Base-by-base conservation (phyloP, 2,888 invertebrate species). In the Argyresthia albistria region DNA sequence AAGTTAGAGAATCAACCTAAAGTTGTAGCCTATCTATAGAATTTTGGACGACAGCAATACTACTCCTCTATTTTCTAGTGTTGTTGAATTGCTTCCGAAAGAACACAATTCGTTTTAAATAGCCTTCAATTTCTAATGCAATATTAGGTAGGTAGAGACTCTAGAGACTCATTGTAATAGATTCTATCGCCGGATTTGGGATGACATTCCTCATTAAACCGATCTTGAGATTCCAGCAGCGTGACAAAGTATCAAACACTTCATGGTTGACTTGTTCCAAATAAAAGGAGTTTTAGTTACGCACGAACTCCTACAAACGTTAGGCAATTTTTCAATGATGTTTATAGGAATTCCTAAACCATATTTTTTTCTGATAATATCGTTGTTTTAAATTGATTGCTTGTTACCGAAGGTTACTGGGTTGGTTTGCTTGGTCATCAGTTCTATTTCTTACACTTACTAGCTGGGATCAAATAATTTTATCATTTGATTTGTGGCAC, bases 221-320 rank as follows among this genome's bases (percentile, higher is more conserved):
- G 35, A 35, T 49, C 39, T 49, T 49, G 37, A 14, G 15, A 37
- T 37, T 37, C 15, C 39, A 15, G 60, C 60, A 60, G 66, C 70
- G 69, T 54, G 58, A 62, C 66, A 61, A 65, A 47, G 62, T 50
- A 45, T 59, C 67, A 60, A 59, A 62, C 56, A 62, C 67, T 73
- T 76, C 70, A 66, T 71, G 72, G 67, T 73, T 67, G 66, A 61
- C 58, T 72, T 65, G 64, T 58, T 59, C 57, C 63, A 64, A 69
- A 70, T 71, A 64, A 75, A 75, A 65, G 69, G 66, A n/a, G 35
- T 55, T 70, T 78, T 74, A 49, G 76, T 69, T 65, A 71, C 73
- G 74, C 77, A 73, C 73, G 73, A 76, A 69, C 51, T 65, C 60
- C 62, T 51, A 25, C 11, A n/a, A 16, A 58, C 56, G 69, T 69